Evolutionary conservation across 2,888 invertebrate species (phyloP).

Genomic region (Perithous albicinctus): DNA sequence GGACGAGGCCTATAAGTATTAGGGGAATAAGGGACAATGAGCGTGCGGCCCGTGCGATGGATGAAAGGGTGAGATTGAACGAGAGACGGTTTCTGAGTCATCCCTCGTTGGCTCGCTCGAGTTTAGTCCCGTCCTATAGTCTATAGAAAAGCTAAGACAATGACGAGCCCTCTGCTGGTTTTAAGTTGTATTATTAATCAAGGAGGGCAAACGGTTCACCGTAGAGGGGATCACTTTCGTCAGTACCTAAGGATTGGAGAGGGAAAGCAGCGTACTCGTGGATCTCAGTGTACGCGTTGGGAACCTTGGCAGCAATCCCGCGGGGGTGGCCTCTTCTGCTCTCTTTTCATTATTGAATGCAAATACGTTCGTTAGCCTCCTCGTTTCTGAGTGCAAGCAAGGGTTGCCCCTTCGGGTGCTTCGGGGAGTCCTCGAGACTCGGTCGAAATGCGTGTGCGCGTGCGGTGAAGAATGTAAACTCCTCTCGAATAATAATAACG

Average conservation of each 20-base stretch:
- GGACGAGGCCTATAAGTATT: slow-evolving; percentile 25
- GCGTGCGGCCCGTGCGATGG: slow-evolving; percentile 4
- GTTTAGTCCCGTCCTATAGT: background rate
- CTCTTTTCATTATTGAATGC: slow-evolving; percentile 78
- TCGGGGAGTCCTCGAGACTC: slow-evolving; percentile 44
- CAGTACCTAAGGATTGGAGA: slow-evolving; percentile 30
- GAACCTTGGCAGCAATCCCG: slow-evolving; percentile 12
- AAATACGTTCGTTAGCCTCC: slow-evolving; percentile 78
- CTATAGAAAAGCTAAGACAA: slow-evolving; percentile 70
- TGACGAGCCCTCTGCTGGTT: slow-evolving; percentile 65
- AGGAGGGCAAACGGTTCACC: slow-evolving; percentile 66
- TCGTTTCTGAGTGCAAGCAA: slow-evolving; percentile 70
- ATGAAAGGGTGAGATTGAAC: slow-evolving; percentile 48
- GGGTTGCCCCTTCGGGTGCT: slow-evolving; percentile 45
- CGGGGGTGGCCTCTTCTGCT: slow-evolving; percentile 45
- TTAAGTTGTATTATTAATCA: slow-evolving; percentile 77
- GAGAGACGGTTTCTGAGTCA: slow-evolving; percentile 59
- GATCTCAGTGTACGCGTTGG: slow-evolving; percentile 4
- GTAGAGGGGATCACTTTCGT: background rate
- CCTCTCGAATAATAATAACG: slow-evolving; percentile 62
- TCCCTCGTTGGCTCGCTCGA: slow-evolving; percentile 47
- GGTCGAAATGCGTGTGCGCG: slow-evolving; percentile 28
- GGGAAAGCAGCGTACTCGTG: slow-evolving; percentile 27
- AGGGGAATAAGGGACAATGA: slow-evolving; percentile 34
- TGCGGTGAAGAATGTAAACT: slow-evolving; percentile 51